Base-by-base conservation (phyloP, 2,888 invertebrate genomes). In the Schizotus pectinicornis region DNA sequence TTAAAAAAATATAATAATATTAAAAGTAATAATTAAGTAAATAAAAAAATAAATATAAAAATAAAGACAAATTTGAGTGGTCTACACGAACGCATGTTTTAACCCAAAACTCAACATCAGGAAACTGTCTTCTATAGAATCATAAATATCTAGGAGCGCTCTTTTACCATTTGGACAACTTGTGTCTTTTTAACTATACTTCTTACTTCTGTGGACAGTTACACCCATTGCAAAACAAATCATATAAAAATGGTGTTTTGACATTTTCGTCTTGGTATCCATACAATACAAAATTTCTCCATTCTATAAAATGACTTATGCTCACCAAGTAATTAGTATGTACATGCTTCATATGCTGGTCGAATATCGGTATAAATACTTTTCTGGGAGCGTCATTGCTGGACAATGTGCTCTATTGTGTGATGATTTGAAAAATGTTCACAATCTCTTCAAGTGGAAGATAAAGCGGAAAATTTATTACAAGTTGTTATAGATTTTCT, bases 141-240 rank as follows among this genome's bases (percentile, higher is more conserved):
- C n/a, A 35, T 65, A 7, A 12, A 42, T 6, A 8, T 1, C n/a
- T 67, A 56, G 11, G 43, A 49, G 6, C 53, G 33, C 0, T 9
- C 42, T 58, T 8, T 62, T 51, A 38, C 51, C 3, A 34, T 6
- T 36, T 38, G 65, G 9, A 45, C 9, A 11, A 52, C 5, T 49
- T 52, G 52, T 30, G 48, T 34, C 3, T 51, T n/a, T 12, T 53
- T 6, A 1, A 43, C 55, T 2, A 7, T 38, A 7, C 34, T n/a
- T n/a, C n/a, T n/a, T n/a, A n/a, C n/a, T 49, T 2, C 9, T 55
- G 6, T 35, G 64, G 34, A 22, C 38, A 0, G 50, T 45, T 13
- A 34, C 11, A 34, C 67, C 68, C 33, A 14, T 65, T 6, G 47
- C 65, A 30, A 54, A 61, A n/a, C 36, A 13, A 38, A n/a, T 42